Base-by-base conservation (phyloP, 2,888 invertebrate species). In the Galerucella nymphaeae region DNA sequence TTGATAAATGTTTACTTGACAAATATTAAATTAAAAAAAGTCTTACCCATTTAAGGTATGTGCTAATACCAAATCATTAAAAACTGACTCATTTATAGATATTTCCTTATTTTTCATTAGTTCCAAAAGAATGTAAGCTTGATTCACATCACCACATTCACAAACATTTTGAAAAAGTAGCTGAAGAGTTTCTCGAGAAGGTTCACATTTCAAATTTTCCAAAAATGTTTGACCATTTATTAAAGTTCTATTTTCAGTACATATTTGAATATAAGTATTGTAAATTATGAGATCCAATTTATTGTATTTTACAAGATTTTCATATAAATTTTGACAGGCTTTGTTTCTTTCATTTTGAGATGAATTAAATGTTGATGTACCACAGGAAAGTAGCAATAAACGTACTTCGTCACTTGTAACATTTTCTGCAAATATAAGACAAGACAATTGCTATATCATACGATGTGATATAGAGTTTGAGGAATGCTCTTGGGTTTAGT, bases 51-150 rank as follows among this genome's bases (percentile, higher is more conserved):
- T 81, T 80, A 88, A 88, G 11, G 90, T 89, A 82, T 92, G 89
- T 13, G 90, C 90, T 69, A 91, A 82, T 11, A 93, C 88, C 0
- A 93, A 85, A 0, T 89, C 87, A 78, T 90, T 90, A 68, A 91
- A 91, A 20, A 90, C 85, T 71, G 84, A 86, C 79, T 91, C 90
- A n/a, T 89, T 89, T 0, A 90, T 86, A 0, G 90, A 84, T 59
- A 90, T 83, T 1, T 86, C 86, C 18, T 86, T 84, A 1, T 87
- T 81, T 78, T 91, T 91, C 90, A 93, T 92, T 62, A 89, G 88
- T 2, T 89, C 85, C 69, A 93, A 85, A 8, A 93, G 86, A 79
- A 89, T 88, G 14, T 88, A 85, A 0, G 90, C 88, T 80, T 90
- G 88, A 45, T 89, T 87, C 18, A 90, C 82, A 79, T 92, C 89